Evolutionary conservation across 1,140 invertebrate genomes (phyloP), one percentile per base, ranked within the genome.

Genomic region (Ceratosolen solmsi): DNA sequence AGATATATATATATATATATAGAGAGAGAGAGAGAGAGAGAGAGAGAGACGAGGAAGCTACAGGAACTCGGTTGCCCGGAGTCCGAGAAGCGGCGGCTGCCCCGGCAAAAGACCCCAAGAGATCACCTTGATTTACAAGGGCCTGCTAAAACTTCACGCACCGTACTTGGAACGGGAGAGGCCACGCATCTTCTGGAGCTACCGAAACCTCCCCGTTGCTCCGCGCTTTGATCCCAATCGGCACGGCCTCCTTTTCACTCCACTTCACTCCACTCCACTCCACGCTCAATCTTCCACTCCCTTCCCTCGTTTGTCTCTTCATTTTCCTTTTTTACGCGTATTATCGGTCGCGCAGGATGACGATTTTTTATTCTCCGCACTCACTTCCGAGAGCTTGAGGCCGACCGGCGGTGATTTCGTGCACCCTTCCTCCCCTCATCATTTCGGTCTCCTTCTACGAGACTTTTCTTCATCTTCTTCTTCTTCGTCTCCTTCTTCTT

Each of bases 81-180:
- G 36, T 70, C 65, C 65, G 20, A 70, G 65, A 41, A 41, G 33
- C 65, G 65, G 65, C 20, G 11, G 70, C 11, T 11, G 25, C n/a
- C 3, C n/a, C 41, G n/a, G 25, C 38, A 30, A 68, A 7, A 9
- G 38, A 27, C 41, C 41, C 38, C 36, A 27, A 36, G 60, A 36
- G 68, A 41, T 41, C 68, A 36, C 68, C 41, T 49, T 71, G 70
- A 46, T 71, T 49, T 49, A 71, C 41, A 49, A 46, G 38, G 70
- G 41, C 38, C 70, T 71, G 46, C 70, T 71, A n/a, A 9, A 71
- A 49, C 41, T 68, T 68, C 63, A 33, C 63, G 63, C 63, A 33
- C 11, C 25, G 38, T 71, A 71, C 41, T 27, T 25, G 70, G 38
- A 71, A 49, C n/a, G 41, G n/a, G n/a, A n/a, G n/a, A 49, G 1